Evolutionary conservation across 2,113 vertebrate genomes (phyloP).

Genomic region (Macrotis lagotis): DNA sequence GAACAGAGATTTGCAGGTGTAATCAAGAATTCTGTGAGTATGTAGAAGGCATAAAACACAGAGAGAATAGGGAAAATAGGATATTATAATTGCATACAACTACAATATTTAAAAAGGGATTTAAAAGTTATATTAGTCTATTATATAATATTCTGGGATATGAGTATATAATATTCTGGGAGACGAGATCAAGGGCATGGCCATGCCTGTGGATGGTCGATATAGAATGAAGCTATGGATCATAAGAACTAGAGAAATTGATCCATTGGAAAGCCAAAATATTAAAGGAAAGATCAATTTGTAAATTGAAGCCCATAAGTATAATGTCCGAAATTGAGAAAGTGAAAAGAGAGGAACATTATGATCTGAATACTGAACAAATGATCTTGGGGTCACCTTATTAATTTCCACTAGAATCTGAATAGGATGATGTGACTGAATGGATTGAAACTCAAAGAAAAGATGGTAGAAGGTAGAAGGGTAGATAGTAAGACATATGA

Average conservation of each 20-base stretch:
- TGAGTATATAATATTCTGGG: too few relatives aligned
- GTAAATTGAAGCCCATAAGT: neutral
- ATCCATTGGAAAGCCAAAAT: neutral
- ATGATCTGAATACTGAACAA: neutral
- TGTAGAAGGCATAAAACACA: neutral
- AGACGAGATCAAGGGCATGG: neutral
- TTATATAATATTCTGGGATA: neutral
- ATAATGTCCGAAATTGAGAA: neutral
- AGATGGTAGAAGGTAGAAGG: neutral
- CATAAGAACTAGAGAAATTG: neutral
- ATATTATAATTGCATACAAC: neutral
- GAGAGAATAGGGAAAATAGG: neutral
- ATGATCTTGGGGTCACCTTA: neutral
- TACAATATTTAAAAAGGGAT: too few relatives aligned
- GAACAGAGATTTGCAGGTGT: neutral
- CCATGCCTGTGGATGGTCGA: neutral
- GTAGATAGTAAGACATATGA: neutral
- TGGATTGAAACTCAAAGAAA: neutral
- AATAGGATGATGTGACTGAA: neutral
- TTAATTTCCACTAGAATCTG: neutral
- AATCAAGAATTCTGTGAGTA: neutral
- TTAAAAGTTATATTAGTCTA: neutral
- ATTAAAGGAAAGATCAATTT: neutral
- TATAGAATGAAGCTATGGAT: neutral
- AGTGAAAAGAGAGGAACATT: neutral